Evolutionary conservation across 2,113 vertebrate genomes (phyloP).

Genomic region (Columba livia): DNA sequence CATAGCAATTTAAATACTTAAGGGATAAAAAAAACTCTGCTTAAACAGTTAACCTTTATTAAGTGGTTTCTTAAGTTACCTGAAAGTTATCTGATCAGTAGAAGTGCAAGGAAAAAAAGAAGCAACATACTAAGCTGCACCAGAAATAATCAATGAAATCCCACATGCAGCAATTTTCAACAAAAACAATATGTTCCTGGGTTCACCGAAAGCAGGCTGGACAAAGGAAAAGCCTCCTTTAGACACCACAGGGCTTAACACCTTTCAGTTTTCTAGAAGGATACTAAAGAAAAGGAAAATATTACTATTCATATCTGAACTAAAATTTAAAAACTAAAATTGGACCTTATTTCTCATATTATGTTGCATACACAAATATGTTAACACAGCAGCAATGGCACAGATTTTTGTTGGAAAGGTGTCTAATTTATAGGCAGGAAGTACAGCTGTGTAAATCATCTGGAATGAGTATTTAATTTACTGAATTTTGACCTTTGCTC

Average conservation of each 20-base stretch:
- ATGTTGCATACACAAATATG: not conserved
- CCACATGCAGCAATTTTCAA: not conserved
- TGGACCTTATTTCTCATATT: not conserved
- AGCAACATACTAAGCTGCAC: not conserved
- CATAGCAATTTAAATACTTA: not conserved
- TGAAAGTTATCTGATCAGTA: not conserved
- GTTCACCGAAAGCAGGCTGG: not conserved
- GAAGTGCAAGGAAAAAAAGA: not conserved
- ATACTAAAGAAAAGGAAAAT: not conserved
- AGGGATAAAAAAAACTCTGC: not conserved
- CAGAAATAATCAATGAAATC: not conserved
- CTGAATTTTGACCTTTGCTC: not conserved
- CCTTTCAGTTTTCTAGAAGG: not conserved
- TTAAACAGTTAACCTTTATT: slow-evolving; percentile 13
- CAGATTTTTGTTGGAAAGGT: not conserved
- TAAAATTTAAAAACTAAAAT: not conserved
- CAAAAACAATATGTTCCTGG: not conserved
- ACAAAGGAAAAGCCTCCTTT: not conserved
- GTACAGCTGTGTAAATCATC: not conserved
- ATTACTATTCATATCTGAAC: not conserved
- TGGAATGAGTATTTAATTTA: not conserved
- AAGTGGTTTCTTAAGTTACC: not conserved
- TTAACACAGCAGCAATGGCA: not conserved
- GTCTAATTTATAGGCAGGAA: not conserved
- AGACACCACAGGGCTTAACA: not conserved